Evolutionary conservation across 1,140 invertebrate genomes (phyloP).

Genomic region (Ridgeia piscesae): DNA sequence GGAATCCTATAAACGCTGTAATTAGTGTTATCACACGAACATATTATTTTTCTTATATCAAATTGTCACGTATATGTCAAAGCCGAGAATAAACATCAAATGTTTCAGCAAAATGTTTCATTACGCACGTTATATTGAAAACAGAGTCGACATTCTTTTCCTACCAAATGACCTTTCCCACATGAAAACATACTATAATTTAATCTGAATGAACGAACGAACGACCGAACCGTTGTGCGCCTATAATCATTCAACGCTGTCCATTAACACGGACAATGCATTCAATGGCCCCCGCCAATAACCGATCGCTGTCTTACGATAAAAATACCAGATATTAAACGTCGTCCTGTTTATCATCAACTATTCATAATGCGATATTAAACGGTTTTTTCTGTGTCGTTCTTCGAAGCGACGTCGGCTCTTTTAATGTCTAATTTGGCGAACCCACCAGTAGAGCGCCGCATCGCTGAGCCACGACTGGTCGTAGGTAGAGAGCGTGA

Average conservation of each 20-base stretch:
- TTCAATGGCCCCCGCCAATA: neutral
- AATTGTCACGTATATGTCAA: too few relatives aligned
- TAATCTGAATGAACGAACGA: neutral
- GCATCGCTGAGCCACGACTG: neutral
- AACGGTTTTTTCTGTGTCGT: neutral
- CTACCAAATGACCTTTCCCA: neutral
- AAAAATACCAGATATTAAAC: neutral
- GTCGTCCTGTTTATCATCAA: neutral
- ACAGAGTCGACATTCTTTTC: too few relatives aligned
- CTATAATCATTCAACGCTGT: neutral
- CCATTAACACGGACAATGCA: neutral
- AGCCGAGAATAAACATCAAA: neutral
- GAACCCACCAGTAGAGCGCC: neutral
- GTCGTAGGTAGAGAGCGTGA: neutral
- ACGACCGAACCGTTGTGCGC: too few relatives aligned
- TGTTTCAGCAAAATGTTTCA: neutral
- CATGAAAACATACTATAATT: neutral
- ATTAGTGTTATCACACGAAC: neutral
- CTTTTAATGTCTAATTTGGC: neutral
- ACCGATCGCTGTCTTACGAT: neutral
- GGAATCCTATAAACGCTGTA: neutral
- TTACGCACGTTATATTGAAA: neutral
- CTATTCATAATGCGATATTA: neutral
- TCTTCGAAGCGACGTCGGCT: neutral
- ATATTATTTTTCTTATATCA: too few relatives aligned